These are phyloP conservation scores for Gasterosteus aculeatus DNA, from an alignment of 2,113 vertebrate genomes.

Conservation along the genomic window DNA sequence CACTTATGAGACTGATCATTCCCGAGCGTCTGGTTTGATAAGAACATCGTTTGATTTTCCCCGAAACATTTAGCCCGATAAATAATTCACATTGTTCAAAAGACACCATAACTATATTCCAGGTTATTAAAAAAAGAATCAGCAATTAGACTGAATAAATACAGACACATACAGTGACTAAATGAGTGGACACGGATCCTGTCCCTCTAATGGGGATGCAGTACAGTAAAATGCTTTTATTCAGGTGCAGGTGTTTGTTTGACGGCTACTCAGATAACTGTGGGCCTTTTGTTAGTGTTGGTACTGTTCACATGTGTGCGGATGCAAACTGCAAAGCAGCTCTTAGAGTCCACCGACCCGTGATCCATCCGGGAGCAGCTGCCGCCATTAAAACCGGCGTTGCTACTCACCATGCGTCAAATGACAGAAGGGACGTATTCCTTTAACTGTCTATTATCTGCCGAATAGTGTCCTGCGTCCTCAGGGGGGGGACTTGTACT, in stretches of 20 bases:
- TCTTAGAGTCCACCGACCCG: neutral
- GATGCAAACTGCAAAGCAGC: neutral
- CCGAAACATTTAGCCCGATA: neutral
- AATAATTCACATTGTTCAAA: slow-evolving; percentile 6
- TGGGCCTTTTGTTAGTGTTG: neutral
- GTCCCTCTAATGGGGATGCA: neutral
- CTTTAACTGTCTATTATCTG: too few relatives aligned
- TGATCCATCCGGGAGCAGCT: neutral
- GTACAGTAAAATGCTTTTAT: neutral
- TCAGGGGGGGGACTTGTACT: too few relatives aligned
- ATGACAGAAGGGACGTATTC: too few relatives aligned
- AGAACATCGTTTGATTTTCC: neutral
- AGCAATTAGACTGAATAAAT: neutral
- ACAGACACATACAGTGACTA: neutral
- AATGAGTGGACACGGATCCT: neutral
- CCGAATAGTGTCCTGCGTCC: too few relatives aligned
- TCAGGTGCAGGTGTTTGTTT: neutral
- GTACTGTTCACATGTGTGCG: neutral
- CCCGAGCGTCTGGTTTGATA: neutral
- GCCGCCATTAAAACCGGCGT: neutral
- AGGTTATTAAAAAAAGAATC: neutral
- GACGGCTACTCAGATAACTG: neutral
- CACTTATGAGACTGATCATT: neutral
- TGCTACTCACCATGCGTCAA: neutral
- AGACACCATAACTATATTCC: neutral